Conservation (phyloP, 1,140 invertebrate genomes). For the Laupala kohalensis region DNA sequence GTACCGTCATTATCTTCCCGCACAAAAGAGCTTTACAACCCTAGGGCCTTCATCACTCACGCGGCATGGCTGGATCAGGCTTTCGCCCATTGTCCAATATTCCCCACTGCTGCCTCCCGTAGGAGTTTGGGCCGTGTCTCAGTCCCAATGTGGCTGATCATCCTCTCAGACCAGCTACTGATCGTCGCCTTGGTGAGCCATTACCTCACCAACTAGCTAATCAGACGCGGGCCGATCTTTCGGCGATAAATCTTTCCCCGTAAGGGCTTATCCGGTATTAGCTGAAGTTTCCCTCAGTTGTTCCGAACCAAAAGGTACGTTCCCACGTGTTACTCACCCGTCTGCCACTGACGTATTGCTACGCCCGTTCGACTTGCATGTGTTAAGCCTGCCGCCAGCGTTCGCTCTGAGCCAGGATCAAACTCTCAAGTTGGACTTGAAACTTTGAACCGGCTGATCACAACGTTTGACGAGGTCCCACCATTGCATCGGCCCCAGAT, state of each 20-base stretch:
- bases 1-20: constrained; percentile 26
- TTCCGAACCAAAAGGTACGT: constrained; percentile 25
- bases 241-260: constrained; percentile 13
- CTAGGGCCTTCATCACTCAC: constrained; percentile 31
- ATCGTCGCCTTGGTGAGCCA: constrained; percentile 35
- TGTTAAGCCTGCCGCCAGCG: constrained; percentile 32
- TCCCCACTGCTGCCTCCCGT: constrained; percentile 38
- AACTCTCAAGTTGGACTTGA: constrained; percentile 25
- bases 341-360: constrained; percentile 22
- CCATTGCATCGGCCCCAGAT: too few relatives aligned
- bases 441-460: too few relatives aligned
- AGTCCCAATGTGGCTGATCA: constrained; percentile 36
- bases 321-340: constrained; percentile 31
- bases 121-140: constrained; percentile 38
- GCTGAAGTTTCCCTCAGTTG: constrained; percentile 24
- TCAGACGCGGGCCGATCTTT: constrained; percentile 22
- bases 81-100: constrained; percentile 36
- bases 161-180: constrained; percentile 33
- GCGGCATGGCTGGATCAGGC: constrained; percentile 34
- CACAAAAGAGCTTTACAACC: constrained; percentile 26
- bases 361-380: constrained; percentile 33
- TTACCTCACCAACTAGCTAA: constrained; percentile 37
- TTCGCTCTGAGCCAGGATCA: constrained; percentile 35
- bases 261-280: constrained; percentile 24
- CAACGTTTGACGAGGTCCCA: too few relatives aligned